These are phyloP conservation scores for Tortrix viridana DNA, from an alignment of 2,888 invertebrate genomes.

Conservation along the genomic window DNA sequence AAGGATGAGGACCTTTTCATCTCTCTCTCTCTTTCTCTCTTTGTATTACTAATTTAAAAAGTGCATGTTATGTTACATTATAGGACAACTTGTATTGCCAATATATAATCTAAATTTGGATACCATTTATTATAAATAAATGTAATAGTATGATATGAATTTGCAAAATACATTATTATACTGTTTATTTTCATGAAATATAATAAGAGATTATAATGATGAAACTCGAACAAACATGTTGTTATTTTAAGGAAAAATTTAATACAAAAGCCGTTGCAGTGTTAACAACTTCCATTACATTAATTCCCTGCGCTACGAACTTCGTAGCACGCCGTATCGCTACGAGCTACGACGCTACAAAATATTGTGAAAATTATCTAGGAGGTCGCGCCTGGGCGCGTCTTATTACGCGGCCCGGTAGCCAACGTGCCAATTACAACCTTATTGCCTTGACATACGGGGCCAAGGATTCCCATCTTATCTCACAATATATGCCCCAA, in stretches of 20 bases:
- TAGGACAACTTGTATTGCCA: too few relatives aligned
- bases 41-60: too few relatives aligned
- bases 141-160: too few relatives aligned
- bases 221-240: neutral
- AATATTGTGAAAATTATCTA: constrained; percentile 37
- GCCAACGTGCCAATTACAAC: constrained; percentile 9
- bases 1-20: too few relatives aligned
- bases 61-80: too few relatives aligned
- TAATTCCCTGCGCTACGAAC: constrained; percentile 28
- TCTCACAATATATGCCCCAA: constrained; percentile 32
- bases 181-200: too few relatives aligned
- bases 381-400: constrained; percentile 29
- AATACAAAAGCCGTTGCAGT: constrained; percentile 15
- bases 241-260: constrained; percentile 5
- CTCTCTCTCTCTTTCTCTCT: too few relatives aligned
- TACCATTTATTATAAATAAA: too few relatives aligned
- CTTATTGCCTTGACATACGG: constrained; percentile 15
- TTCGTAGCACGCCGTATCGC: constrained; percentile 23
- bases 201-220: too few relatives aligned
- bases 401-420: constrained; percentile 26
- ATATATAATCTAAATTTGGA: too few relatives aligned
- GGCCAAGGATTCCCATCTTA: constrained; percentile 1
- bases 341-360: constrained; percentile 20
- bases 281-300: constrained; percentile 22
- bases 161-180: too few relatives aligned